Evolutionary conservation across 2,888 invertebrate species (phyloP).

Genomic region (Monochamus alternatus): DNA sequence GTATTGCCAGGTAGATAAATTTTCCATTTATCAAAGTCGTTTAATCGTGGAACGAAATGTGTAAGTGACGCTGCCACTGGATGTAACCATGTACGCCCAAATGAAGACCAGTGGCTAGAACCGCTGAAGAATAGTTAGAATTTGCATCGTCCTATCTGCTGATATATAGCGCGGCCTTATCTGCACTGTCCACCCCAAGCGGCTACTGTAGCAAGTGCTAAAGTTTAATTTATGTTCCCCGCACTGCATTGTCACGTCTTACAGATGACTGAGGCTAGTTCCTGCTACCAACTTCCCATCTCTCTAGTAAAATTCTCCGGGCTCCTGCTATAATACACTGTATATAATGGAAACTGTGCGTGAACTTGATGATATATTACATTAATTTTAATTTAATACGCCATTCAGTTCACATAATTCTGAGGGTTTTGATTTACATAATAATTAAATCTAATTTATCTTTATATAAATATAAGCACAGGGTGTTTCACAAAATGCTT

Average conservation of each 20-base stretch:
- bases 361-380: conserved; percentile 33
- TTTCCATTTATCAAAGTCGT: background rate
- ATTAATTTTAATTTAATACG: conserved; percentile 27
- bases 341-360: conserved; percentile 22
- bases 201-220: conserved; percentile 70
- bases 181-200: conserved; percentile 70
- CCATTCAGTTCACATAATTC: conserved; percentile 9
- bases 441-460: conserved; percentile 9
- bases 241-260: conserved; percentile 71
- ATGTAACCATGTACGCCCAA: conserved; percentile 27
- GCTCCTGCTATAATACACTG: conserved; percentile 12
- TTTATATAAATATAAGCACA: background rate
- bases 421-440: conserved; percentile 14
- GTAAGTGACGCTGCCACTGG: conserved; percentile 14
- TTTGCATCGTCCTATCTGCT: conserved; percentile 68
- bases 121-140: conserved; percentile 52
- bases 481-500: too few relatives aligned
- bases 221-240: conserved; percentile 71
- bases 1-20: too few relatives aligned
- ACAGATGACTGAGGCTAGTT: conserved; percentile 67
- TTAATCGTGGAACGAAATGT: background rate
- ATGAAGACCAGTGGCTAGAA: conserved; percentile 37
- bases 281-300: conserved; percentile 31
- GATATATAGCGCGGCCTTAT: conserved; percentile 71
- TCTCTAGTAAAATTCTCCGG: conserved; percentile 29